phyloP scores from a whole-genome alignment of 2,888 invertebrate species.

The Diarsia dahlii region DNA sequence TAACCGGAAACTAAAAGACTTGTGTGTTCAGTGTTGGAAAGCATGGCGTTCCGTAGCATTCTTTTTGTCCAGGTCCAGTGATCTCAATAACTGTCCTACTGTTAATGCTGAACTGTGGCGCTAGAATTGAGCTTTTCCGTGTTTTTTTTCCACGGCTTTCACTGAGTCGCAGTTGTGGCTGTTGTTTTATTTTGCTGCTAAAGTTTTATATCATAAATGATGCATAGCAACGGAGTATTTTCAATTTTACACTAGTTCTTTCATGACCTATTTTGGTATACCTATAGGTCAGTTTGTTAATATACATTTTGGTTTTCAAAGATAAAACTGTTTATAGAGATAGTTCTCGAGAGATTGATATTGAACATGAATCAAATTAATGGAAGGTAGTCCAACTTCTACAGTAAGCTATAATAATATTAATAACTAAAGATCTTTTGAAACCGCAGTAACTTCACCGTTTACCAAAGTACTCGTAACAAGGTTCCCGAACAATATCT shows the following conservation, averaged over 20 bases:
- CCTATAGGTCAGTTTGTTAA: background rate
- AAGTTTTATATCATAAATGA: constrained; percentile 45
- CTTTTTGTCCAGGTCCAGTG: background rate
- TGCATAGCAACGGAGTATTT: constrained; percentile 15
- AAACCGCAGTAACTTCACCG: background rate
- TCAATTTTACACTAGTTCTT: background rate
- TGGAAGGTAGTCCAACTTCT: background rate
- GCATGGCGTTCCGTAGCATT: background rate
- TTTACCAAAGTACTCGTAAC: constrained; percentile 13
- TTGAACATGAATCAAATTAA: background rate
- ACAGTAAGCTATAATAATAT: background rate
- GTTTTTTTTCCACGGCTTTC: constrained; percentile 42
- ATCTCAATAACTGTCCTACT: constrained; percentile 13
- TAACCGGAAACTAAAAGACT: too few relatives aligned
- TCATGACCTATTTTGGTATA: background rate
- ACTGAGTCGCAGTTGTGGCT: constrained; percentile 33
- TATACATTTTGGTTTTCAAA: background rate
- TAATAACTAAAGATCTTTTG: background rate
- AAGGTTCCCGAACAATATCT: constrained; percentile 21
- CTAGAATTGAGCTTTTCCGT: constrained; percentile 40
- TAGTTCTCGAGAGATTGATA: background rate
- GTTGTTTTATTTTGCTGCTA: constrained; percentile 40
- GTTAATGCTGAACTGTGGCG: constrained; percentile 20
- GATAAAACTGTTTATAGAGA: background rate
- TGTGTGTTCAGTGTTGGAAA: too few relatives aligned